Evolutionary conservation across 1,140 invertebrate species (phyloP).

Genomic region (Choristoneura fumiferana): DNA sequence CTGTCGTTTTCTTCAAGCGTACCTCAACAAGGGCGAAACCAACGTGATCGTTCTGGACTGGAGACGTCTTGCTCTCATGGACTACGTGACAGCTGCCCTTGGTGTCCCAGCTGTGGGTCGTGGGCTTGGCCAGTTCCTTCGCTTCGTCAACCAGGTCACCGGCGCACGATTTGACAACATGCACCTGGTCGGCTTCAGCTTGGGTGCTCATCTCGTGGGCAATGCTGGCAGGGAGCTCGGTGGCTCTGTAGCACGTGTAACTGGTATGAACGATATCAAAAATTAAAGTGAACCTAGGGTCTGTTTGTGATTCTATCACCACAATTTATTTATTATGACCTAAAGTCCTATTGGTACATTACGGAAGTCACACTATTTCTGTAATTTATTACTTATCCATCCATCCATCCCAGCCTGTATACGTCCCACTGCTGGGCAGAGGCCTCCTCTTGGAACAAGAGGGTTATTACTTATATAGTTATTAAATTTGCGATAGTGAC

Average conservation of each 20-base stretch:
- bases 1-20: constrained; percentile 24
- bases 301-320: too few species aligned
- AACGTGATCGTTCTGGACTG: constrained; percentile 83
- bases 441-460: too few species aligned
- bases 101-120: constrained; percentile 71
- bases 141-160: constrained; percentile 53
- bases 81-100: constrained; percentile 64
- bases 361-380: too few species aligned
- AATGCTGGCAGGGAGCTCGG: constrained; percentile 80
- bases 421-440: too few species aligned
- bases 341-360: too few species aligned
- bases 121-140: constrained; percentile 69
- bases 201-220: constrained; percentile 94
- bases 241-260: constrained; percentile 45
- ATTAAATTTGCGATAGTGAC: too few species aligned
- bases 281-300: too few species aligned
- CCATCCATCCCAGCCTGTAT: too few species aligned
- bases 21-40: constrained; percentile 65
- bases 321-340: too few species aligned
- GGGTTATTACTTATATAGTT: too few species aligned
- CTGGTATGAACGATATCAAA: constrained; percentile 34
- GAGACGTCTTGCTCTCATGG: constrained; percentile 75
- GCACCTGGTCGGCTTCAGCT: constrained; percentile 93
- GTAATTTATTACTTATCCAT: too few species aligned
- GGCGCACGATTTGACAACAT: constrained; percentile 73